Evolutionary conservation across 2,888 invertebrate genomes (phyloP).

Genomic region (Penaeus monodon): DNA sequence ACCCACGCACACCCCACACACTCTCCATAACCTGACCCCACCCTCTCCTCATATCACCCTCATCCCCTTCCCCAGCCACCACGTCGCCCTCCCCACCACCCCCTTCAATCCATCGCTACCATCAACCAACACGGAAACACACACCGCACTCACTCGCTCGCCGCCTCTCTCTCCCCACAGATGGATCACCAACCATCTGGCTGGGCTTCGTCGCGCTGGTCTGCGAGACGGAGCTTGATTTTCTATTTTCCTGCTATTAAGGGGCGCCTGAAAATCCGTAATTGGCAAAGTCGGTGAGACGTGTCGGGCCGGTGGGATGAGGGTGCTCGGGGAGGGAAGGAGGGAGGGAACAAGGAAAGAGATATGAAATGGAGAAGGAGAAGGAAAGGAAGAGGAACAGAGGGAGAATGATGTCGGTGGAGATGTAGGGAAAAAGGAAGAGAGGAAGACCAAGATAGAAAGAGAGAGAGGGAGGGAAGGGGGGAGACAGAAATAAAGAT

Average conservation of each 20-base stretch:
- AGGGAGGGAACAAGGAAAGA: slow-evolving; percentile 10
- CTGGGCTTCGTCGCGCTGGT: background rate
- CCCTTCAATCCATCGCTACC: too few relatives aligned
- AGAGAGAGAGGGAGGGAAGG: background rate
- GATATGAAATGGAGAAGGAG: background rate
- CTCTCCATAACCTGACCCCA: too few relatives aligned
- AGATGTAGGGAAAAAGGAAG: background rate
- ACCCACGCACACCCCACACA: too few relatives aligned
- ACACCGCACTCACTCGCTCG: too few relatives aligned
- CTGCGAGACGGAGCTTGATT: background rate
- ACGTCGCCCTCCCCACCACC: too few relatives aligned
- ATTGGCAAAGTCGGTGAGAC: background rate
- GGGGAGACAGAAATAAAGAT: background rate
- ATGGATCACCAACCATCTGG: background rate
- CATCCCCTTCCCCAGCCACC: too few relatives aligned
- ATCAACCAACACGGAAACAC: too few relatives aligned
- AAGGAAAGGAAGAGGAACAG: background rate
- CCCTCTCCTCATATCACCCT: too few relatives aligned
- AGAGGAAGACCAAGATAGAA: background rate
- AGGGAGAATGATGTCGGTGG: background rate
- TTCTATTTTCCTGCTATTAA: background rate
- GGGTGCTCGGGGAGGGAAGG: background rate
- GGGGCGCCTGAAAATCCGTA: background rate
- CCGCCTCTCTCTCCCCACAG: background rate
- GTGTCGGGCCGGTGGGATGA: background rate